Evolutionary conservation across 2,888 invertebrate species (phyloP), one percentile per base, ranked within the genome.

Genomic region (Limenitis camilla): DNA sequence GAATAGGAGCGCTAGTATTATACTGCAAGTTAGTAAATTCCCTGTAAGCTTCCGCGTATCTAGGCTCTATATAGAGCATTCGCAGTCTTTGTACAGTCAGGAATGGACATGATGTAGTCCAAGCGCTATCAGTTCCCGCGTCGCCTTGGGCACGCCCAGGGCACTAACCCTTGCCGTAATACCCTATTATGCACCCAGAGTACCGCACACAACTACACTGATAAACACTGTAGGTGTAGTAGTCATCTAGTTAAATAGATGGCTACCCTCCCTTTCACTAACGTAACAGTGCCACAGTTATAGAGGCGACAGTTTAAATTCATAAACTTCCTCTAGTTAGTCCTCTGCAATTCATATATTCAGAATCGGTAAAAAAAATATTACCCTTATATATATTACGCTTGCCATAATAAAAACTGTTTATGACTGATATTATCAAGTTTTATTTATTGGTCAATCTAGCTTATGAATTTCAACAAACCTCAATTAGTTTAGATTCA

Each of bases 181-280:
- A 69, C 69, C 67, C 61, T 61, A 61, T 67, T 65, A 67, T 62
- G 60, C 68, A 66, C 65, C 65, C 62, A 67, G 62, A 53, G 60
- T 58, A 50, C 48, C 60, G 61, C 63, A 64, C 69, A 65, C 65
- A 65, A 61, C 57, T 57, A 62, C 64, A 61, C 59, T 62, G 64
- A 67, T 67, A 65, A 67, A 66, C 63, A 60, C 53, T 66, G 64
- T 63, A 63, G 67, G 66, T 73, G 72, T 72, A 71, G 70, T 69
- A 60, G 70, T 72, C 72, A 71, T 79, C 76, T 71, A 73, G 70
- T 76, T 72, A 75, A 81, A 80, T 77, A 81, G 81, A 82, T 82
- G 78, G 76, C 72, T 72, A 83, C 82, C 84, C 82, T 80, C 78
- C 84, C 85, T 86, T 86, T 86, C 85, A 84, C 85, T 81, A 68